These are phyloP conservation scores for Gallinago stenura DNA, from an alignment of 2,797 vertebrate genomes.

Conservation along the genomic window DNA sequence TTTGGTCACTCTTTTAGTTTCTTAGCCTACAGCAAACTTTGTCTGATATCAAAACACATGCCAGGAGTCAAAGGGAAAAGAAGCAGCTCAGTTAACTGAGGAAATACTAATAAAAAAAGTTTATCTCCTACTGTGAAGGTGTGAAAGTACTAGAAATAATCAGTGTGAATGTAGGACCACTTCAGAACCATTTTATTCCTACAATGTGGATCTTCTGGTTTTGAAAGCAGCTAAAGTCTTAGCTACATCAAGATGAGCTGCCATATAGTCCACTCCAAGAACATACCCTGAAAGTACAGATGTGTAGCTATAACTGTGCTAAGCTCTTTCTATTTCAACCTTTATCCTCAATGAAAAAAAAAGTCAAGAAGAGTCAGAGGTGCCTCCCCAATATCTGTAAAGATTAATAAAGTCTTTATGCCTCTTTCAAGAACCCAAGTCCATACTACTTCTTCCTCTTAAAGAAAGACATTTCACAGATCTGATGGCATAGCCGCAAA, in stretches of 20 bases:
- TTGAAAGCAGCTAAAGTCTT: background rate
- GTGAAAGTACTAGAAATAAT: background rate
- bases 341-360: background rate
- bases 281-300: background rate
- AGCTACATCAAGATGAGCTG: background rate
- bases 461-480: conserved; percentile 25
- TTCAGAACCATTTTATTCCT: background rate
- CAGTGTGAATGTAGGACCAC: background rate
- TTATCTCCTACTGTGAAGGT: background rate
- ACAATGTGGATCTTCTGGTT: background rate
- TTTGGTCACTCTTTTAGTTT: background rate
- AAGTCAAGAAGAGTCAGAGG: background rate
- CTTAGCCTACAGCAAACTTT: background rate
- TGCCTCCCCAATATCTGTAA: background rate
- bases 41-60: background rate
- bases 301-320: background rate
- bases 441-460: background rate
- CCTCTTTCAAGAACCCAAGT: background rate
- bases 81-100: background rate
- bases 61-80: background rate
- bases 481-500: background rate
- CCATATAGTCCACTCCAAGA: background rate
- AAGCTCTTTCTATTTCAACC: conserved; percentile 19
- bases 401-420: conserved; percentile 30
- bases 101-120: background rate